Percentiles rank a stretch among this genome's conserved stretches.
Conservation (phyloP, 2,113 vertebrate species). For the Psettodes erumei region DNA sequence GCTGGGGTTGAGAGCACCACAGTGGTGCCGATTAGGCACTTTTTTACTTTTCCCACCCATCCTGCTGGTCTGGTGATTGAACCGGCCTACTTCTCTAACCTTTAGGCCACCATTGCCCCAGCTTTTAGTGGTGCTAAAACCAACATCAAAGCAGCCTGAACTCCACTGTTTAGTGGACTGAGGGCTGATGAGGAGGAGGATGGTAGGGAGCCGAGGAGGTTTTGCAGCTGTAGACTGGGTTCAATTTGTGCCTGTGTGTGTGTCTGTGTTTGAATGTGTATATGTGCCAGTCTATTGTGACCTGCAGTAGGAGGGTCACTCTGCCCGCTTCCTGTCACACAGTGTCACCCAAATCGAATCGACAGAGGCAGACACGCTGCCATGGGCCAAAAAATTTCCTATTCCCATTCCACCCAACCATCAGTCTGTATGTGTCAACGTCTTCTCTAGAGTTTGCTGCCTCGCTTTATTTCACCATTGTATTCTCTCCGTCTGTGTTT, state of each 20-base stretch:
- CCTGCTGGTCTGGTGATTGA: neutral
- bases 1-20: neutral
- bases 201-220: neutral
- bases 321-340: slow-evolving; percentile 66
- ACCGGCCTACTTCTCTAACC: neutral
- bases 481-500: slow-evolving; percentile 8
- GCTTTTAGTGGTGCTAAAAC: slow-evolving; percentile 1
- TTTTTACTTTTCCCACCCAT: neutral
- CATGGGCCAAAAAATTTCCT: slow-evolving; percentile 56
- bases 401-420: slow-evolving; percentile 49
- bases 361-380: slow-evolving; percentile 60
- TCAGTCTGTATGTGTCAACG: slow-evolving; percentile 52
- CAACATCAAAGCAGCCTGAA: neutral
- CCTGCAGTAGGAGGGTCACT: slow-evolving; percentile 39
- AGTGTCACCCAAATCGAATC: slow-evolving; percentile 64
- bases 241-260: neutral
- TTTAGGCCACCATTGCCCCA: neutral
- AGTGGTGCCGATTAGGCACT: neutral
- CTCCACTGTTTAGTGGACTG: neutral
- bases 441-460: slow-evolving; percentile 35
- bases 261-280: neutral
- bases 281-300: slow-evolving; percentile 41
- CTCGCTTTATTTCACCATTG: slow-evolving; percentile 36
- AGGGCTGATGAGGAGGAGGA: slow-evolving; percentile 10
- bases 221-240: neutral